These are phyloP conservation scores for Paramuricea clavata DNA, from an alignment of 92 coral and sea anemone genomes.

Conservation along the genomic window DNA sequence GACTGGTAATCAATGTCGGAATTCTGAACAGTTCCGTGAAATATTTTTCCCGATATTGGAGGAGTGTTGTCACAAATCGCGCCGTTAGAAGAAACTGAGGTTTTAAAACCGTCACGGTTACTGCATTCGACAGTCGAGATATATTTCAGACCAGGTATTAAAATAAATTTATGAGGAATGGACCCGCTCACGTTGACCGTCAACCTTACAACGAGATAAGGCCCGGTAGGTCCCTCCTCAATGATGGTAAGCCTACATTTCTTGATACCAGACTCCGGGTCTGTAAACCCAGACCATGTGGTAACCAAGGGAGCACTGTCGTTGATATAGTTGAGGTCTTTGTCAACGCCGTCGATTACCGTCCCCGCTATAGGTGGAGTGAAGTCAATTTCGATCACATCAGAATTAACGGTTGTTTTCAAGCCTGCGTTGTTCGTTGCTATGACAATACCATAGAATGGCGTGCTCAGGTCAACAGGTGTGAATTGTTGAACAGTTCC, in stretches of 20 bases:
- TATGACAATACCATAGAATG: constrained; percentile 76
- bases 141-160: constrained; percentile 82
- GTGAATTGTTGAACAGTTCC: constrained; percentile 70
- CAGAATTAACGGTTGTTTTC: constrained; percentile 75
- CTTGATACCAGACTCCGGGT: constrained; percentile 75
- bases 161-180: constrained; percentile 71
- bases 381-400: constrained; percentile 71
- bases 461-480: constrained; percentile 61
- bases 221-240: constrained; percentile 46
- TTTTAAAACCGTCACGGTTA: constrained; percentile 84
- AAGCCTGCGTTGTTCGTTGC: constrained; percentile 85
- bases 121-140: constrained; percentile 79
- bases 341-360: constrained; percentile 79
- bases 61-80: constrained; percentile 85
- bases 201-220: constrained; percentile 54
- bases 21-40: constrained; percentile 66
- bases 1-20: constrained; percentile 70
- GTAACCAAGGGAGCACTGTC: constrained; percentile 61
- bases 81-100: constrained; percentile 81
- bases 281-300: constrained; percentile 83
- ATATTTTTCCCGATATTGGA: constrained; percentile 69
- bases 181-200: constrained; percentile 67
- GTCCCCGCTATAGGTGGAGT: constrained; percentile 87
- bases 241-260: constrained; percentile 78
- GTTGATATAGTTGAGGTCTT: constrained; percentile 75